Evolutionary conservation across 1,140 invertebrate genomes (phyloP).

Genomic region (Drosophila trapezifrons): DNA sequence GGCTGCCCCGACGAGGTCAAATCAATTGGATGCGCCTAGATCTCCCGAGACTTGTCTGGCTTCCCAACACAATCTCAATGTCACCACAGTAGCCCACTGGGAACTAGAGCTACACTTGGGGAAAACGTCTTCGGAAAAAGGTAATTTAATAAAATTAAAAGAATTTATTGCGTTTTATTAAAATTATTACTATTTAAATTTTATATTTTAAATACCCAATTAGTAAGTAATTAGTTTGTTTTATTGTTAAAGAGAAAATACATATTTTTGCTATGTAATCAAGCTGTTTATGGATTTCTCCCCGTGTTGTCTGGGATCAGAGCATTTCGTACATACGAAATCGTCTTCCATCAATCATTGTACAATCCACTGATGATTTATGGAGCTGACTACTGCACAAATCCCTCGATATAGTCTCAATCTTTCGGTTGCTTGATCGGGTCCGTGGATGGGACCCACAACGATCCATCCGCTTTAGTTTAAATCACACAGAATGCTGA

Average conservation of each 20-base stretch:
- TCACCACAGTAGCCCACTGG: background rate
- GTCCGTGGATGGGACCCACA: background rate
- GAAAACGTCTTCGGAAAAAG: background rate
- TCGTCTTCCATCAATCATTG: constrained; percentile 25
- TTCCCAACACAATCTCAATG: constrained; percentile 4
- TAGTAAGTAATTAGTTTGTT: no score
- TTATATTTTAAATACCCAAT: background rate
- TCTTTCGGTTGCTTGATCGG: constrained; percentile 10
- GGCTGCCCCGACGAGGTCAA: background rate
- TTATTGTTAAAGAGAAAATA: no score
- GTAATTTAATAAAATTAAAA: background rate
- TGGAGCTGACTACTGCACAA: constrained; percentile 21
- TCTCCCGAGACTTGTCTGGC: constrained; percentile 1
- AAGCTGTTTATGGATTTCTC: background rate
- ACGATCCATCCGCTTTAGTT: background rate
- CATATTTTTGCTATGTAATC: background rate
- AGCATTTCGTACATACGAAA: background rate
- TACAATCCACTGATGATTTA: constrained; percentile 16
- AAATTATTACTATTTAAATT: background rate
- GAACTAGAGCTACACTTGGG: background rate
- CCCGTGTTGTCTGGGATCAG: background rate
- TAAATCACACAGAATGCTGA: background rate
- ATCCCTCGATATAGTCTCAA: constrained; percentile 1
- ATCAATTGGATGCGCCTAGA: constrained; percentile 13
- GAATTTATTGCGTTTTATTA: background rate